Evolutionary conservation across 2,888 invertebrate species (phyloP).

Genomic region (Tetanocera ferruginea): DNA sequence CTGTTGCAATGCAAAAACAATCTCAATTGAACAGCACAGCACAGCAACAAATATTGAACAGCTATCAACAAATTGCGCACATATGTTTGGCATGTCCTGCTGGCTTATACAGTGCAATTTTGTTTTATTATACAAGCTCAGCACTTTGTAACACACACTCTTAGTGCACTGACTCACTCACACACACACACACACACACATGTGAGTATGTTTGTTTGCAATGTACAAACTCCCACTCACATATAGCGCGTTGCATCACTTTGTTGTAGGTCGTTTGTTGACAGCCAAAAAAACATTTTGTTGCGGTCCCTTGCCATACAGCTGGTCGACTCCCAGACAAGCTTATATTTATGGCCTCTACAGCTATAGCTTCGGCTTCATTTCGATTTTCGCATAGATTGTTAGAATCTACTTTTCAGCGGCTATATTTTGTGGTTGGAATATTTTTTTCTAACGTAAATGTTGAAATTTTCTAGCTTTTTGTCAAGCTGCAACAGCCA

Average conservation of each 20-base stretch:
- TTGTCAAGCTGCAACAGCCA: background rate
- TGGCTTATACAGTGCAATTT: too few species aligned
- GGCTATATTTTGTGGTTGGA: background rate
- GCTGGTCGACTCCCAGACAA: background rate
- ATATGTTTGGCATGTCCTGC: background rate
- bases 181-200: background rate
- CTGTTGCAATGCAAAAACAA: too few species aligned
- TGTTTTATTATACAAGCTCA: too few species aligned
- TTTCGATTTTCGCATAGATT: too few species aligned
- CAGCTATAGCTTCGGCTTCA: background rate
- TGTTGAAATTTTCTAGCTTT: background rate
- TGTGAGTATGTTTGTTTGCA: background rate
- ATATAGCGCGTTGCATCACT: slow-evolving; percentile 7
- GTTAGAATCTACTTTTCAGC: background rate
- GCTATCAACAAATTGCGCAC: background rate
- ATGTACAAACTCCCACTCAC: background rate
- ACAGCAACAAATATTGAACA: too few species aligned
- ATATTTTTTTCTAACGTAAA: background rate
- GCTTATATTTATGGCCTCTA: background rate
- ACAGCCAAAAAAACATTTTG: background rate
- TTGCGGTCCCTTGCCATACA: background rate
- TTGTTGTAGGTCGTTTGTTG: slow-evolving; percentile 3
- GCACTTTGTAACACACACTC: background rate
- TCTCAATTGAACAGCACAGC: too few species aligned
- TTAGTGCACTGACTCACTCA: background rate